Conservation (phyloP, 2,113 vertebrate species). For the Lepus timidus region DNA sequence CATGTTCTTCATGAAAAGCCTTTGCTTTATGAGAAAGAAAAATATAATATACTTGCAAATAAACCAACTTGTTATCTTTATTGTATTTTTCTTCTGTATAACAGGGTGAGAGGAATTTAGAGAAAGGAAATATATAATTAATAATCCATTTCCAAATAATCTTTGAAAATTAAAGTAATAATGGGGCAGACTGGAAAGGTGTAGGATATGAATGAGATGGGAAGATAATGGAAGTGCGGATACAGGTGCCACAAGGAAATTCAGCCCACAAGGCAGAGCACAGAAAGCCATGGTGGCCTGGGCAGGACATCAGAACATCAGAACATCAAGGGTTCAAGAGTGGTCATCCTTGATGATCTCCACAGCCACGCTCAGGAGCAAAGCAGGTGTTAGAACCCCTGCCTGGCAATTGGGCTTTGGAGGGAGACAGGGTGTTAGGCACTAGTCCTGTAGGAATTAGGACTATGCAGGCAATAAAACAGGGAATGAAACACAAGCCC, state of each 20-base stretch:
- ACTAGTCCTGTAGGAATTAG: neutral
- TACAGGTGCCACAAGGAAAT: neutral
- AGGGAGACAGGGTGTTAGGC: neutral
- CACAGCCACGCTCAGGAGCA: neutral
- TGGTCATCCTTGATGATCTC: neutral
- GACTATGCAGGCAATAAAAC: neutral
- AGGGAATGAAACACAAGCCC: neutral
- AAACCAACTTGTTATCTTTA: neutral
- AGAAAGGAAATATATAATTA: neutral
- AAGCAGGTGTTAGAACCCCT: neutral
- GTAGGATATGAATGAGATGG: neutral
- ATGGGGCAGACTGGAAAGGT: neutral
- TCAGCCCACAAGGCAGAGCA: neutral
- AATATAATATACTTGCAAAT: neutral
- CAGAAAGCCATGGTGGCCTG: neutral
- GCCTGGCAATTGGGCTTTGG: neutral
- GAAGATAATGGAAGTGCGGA: accelerated
- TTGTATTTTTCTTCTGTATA: neutral
- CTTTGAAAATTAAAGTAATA: neutral
- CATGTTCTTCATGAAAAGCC: neutral
- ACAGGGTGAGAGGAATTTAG: neutral
- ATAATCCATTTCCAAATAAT: neutral
- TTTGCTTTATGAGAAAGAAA: neutral
- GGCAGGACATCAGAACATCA: accelerated
- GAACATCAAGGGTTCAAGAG: no score